A percentile compares a stretch with the other conserved stretches of the same genome.
Evolutionary conservation across 2,113 vertebrate species (phyloP).

Genomic region (Silurus glanis): DNA sequence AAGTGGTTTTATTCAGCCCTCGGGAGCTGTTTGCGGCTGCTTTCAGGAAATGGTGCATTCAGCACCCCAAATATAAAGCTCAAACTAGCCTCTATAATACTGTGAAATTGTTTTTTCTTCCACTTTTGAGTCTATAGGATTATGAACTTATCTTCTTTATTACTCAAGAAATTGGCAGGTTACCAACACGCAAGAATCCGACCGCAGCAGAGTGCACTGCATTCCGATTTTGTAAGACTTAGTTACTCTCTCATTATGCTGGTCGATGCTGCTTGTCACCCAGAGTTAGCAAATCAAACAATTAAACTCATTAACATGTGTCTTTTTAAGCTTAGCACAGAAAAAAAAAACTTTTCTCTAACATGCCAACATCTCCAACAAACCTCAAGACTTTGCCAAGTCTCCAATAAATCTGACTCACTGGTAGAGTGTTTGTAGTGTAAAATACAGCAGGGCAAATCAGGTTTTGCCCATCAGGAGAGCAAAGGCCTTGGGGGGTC

Average conservation of each 20-base stretch:
- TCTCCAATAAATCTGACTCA: conserved; percentile 6
- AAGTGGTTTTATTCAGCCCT: conserved; percentile 53
- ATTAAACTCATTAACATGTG: conserved; percentile 26
- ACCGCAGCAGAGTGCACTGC: neutral
- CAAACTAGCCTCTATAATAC: conserved; percentile 39
- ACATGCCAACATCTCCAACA: neutral
- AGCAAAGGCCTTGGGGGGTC: neutral
- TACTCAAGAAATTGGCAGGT: conserved; percentile 26
- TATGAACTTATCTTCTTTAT: conserved; percentile 31
- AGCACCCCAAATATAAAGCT: conserved; percentile 52
- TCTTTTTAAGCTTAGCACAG: neutral
- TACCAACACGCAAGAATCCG: neutral
- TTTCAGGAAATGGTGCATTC: conserved; percentile 55
- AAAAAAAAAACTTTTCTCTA: neutral
- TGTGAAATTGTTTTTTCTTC: conserved; percentile 22
- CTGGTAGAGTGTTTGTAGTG: neutral
- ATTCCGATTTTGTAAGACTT: neutral
- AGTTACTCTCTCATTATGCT: neutral
- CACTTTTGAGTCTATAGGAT: conserved; percentile 22
- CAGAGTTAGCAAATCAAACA: conserved; percentile 23
- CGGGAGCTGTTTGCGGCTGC: conserved; percentile 43
- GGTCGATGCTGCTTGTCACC: neutral
- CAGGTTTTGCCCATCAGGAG: neutral
- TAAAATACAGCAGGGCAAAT: conserved; percentile 25
- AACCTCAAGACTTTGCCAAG: neutral